Evolutionary conservation across 2,888 invertebrate genomes (phyloP).

Genomic region (Pachydiplax longipennis): DNA sequence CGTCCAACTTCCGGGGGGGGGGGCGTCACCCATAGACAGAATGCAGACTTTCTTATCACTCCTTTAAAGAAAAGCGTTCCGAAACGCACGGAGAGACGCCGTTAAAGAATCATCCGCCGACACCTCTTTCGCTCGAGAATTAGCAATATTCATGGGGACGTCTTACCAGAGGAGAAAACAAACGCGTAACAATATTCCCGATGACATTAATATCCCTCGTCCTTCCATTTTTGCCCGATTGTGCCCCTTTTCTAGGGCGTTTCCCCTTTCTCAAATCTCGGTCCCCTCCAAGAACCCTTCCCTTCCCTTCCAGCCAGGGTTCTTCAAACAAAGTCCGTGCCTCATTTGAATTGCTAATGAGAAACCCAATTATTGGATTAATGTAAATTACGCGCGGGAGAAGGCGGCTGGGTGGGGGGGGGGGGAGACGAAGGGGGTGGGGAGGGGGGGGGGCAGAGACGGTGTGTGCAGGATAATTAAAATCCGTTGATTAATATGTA

Average conservation of each 20-base stretch:
- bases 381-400: slow-evolving; percentile 81
- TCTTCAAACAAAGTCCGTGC: slow-evolving; percentile 42
- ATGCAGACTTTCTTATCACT: slow-evolving; percentile 48
- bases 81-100: not conserved
- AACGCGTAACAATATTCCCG: not conserved
- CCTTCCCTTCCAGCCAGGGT: slow-evolving; percentile 39
- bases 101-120: not conserved
- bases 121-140: not conserved
- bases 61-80: slow-evolving; percentile 39
- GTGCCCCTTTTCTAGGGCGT: slow-evolving; percentile 3
- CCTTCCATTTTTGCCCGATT: not conserved
- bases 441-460: slow-evolving; percentile 53
- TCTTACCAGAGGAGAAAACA: not conserved
- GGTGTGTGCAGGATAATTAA: slow-evolving; percentile 78
- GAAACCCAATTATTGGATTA: slow-evolving; percentile 93
- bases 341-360: slow-evolving; percentile 92
- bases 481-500: slow-evolving; percentile 98
- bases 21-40: slow-evolving; percentile 29
- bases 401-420: slow-evolving; percentile 45
- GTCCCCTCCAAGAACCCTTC: slow-evolving; percentile 42
- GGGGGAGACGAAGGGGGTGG: slow-evolving; percentile 54
- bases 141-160: not conserved
- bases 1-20: no score
- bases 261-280: slow-evolving; percentile 7
- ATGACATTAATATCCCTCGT: slow-evolving; percentile 3